Percentiles rank a stretch among this genome's conserved stretches.
Evolutionary conservation across 2,113 vertebrate species (phyloP).

Genomic region (Callocephalon fimbriatum): DNA sequence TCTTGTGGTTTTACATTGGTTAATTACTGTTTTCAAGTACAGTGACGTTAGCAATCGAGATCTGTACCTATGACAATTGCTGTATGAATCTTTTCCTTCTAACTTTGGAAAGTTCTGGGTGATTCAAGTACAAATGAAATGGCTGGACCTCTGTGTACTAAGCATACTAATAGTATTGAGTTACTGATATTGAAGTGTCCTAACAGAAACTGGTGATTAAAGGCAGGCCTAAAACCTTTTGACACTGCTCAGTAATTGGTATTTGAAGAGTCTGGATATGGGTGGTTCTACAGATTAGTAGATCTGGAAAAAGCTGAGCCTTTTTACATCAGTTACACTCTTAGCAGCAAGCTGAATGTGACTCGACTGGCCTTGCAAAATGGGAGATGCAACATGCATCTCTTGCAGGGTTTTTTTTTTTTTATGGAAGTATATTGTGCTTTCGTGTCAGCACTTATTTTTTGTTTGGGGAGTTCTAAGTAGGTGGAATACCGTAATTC

Average conservation of each 20-base stretch:
- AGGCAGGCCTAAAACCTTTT: not conserved
- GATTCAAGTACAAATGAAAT: not conserved
- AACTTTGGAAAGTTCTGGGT: not conserved
- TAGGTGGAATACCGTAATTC: accelerated
- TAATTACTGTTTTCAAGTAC: not conserved
- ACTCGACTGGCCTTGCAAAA: not conserved
- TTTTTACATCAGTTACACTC: accelerated
- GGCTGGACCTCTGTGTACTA: not conserved
- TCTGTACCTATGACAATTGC: not conserved
- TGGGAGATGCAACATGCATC: not conserved
- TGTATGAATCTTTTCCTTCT: not conserved
- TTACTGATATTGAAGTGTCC: not conserved
- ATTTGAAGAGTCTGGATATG: not conserved
- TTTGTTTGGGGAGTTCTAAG: not conserved
- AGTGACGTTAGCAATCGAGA: not conserved
- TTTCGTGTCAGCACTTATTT: not conserved
- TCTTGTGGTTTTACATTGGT: not conserved
- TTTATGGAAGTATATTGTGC: not conserved
- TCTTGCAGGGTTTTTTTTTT: not conserved
- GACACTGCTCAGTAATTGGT: not conserved
- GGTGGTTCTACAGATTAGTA: not conserved
- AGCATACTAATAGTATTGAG: not conserved
- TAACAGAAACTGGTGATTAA: not conserved
- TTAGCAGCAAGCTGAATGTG: not conserved
- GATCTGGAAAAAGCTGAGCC: not conserved